Evolutionary conservation across 2,113 vertebrate species (phyloP), one percentile per base, ranked within the genome.

Genomic region (Patagioenas fasciata): DNA sequence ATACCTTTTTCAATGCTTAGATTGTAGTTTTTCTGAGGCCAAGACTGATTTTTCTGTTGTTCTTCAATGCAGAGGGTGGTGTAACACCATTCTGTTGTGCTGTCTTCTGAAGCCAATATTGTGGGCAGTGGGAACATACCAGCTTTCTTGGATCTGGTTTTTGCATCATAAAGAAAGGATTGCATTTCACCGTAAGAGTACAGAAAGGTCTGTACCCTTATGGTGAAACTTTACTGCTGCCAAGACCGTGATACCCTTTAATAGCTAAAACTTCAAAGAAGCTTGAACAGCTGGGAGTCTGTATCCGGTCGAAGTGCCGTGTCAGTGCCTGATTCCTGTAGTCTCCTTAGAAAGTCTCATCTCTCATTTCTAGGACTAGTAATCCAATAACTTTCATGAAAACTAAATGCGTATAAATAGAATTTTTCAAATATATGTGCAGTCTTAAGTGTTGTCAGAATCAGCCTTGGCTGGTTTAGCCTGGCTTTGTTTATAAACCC

Each of bases 401-500:
- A 74, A 74, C 44, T 60, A 57, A 84, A 83, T 74, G 42, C 42
- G 11, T 85, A 70, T 77, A 66, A 88, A 66, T 61, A 62, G 36
- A 84, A 44, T 72, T 88, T 85, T 93, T 88, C 38, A 88, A 77
- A 80, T 73, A 48, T 12, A 2, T 42, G 8, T 84, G 19, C 31
- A 73, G 24, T 85, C 31, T 86, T 60, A 71, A 78, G 56, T 73
- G 54, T 53, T 40, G 16, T 54, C 42, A 60, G 34, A 60, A 56
- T 44, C 67, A 93, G 19, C 50, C 25, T 58, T 67, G 26, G 9
- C n/a, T 77, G 47, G 3, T 93, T 77, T 65, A 77, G 36, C 71
- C 38, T 73, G 40, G 7, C 73, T 89, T 91, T 85, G 23, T 25
- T 94, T 93, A 81, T 65, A 84, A 94, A 82, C n/a, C 40, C 91